Base-by-base conservation (phyloP, 2,888 invertebrate species). In the Masnerella sp. region DNA sequence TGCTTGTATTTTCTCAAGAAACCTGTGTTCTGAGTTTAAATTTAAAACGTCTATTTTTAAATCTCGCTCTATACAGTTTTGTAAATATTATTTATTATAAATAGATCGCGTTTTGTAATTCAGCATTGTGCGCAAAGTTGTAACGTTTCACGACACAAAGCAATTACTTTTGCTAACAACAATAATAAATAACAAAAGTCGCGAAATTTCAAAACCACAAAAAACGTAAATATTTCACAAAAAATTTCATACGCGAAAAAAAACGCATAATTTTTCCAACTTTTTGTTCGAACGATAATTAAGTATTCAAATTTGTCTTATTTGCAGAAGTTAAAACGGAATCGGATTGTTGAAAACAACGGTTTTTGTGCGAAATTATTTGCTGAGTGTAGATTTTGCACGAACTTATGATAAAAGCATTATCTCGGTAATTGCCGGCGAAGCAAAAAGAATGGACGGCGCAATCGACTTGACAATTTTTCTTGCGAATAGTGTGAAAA, bases 1-100 rank as follows among this genome's bases (percentile, higher is more conserved):
- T 32, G 64, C 58, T 36, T 40, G 56, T 71, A 30, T 71, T 71
- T 72, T 61, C 49, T 65, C 45, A 65, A 40, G 54, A 52, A 72
- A 72, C 14, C 58, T 28, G 49, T 65, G 40, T 72, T 72, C 40
- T 8, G 25, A 22, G 54, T 45, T 59, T n/a, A 67, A 65, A 72
- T 65, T 47, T 72, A 72, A 59, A 65, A 59, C 65, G 17, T 65
- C 65, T 72, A 72, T 65, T 65, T 72, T 72, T 59, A 72, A 52
- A 59, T 72, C 52, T n/a, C n/a, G n/a, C n/a, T 59, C 71, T 64
- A 15, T 52, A 30, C 43, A 65, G 59, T 65, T 72, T 72, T 72
- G 71, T 72, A 72, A 72, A 72, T 72, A 72, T 72, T 72, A 72
- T 72, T 72, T 72, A 72, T 72, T 72, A 72, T 47, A 72, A 72